A percentile compares a stretch with the other conserved stretches of the same genome.
phyloP scores from a whole-genome alignment of 2,113 vertebrate species.

The Emydocephalus ijimae region DNA sequence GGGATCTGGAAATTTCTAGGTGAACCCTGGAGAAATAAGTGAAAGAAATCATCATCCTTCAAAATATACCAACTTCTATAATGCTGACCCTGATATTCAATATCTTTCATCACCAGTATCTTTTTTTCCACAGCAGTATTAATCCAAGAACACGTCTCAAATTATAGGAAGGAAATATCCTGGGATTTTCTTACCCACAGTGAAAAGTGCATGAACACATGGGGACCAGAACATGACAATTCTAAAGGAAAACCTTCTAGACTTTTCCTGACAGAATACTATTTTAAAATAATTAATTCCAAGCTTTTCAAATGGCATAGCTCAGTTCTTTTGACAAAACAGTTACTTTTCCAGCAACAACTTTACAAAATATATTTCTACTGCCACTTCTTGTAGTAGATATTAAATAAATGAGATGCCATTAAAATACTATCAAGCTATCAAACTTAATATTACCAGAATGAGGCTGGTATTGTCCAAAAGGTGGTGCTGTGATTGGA shows the following conservation, averaged over 20 bases:
- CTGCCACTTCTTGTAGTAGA: not conserved
- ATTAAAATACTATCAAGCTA: not conserved
- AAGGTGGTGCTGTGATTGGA: not conserved
- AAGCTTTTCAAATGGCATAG: not conserved
- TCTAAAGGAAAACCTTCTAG: not conserved
- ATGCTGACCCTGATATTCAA: not conserved
- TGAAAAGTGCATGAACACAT: not conserved
- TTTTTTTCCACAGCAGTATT: not conserved
- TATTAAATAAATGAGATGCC: not conserved
- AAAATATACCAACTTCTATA: not conserved
- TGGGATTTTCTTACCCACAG: not conserved
- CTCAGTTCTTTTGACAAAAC: not conserved
- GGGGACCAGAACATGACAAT: not conserved
- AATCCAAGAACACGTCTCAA: not conserved
- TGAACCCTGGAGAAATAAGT: not conserved
- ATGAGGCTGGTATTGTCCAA: not conserved
- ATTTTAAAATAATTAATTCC: constrained; percentile 8
- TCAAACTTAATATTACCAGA: not conserved
- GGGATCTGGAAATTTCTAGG: not conserved
- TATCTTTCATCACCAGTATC: not conserved
- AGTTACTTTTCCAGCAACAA: not conserved
- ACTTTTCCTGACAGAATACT: not conserved
- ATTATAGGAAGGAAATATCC: not conserved
- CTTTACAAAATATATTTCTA: not conserved
- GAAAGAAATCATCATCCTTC: not conserved